phyloP scores from a whole-genome alignment of 2,797 vertebrate genomes.

The Chelon labrosus region DNA sequence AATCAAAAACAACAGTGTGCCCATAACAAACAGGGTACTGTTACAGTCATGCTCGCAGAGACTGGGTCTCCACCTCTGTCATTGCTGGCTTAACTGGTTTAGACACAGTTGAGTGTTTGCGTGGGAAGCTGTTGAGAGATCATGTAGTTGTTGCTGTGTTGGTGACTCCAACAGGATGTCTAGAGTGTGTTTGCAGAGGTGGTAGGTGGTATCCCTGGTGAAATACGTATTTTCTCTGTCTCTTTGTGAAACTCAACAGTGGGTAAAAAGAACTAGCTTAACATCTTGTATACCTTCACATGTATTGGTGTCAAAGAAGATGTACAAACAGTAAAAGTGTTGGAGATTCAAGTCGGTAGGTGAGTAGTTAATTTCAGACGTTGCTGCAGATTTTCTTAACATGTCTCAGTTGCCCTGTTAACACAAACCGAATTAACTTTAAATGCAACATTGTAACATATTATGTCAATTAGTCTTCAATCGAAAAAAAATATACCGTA shows the following conservation, averaged over 20 bases:
- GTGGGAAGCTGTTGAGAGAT: slow-evolving; percentile 20
- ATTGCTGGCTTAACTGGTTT: slow-evolving; percentile 3
- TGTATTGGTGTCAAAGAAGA: not conserved
- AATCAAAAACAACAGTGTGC: not conserved
- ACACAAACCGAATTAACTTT: too few species aligned
- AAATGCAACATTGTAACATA: too few species aligned
- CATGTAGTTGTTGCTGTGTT: slow-evolving; percentile 1
- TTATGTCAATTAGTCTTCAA: too few species aligned
- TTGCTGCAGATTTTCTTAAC: too few species aligned
- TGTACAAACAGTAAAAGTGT: not conserved
- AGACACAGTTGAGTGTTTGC: not conserved
- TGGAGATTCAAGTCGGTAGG: not conserved
- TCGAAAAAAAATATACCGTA: too few species aligned
- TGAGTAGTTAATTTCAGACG: not conserved
- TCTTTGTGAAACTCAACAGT: not conserved
- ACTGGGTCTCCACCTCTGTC: not conserved
- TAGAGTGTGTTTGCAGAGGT: not conserved
- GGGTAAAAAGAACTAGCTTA: not conserved
- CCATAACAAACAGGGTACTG: not conserved
- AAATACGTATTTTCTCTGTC: slow-evolving; percentile 4
- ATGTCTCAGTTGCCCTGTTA: too few species aligned
- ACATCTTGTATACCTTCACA: not conserved
- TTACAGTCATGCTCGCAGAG: not conserved
- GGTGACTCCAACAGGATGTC: slow-evolving; percentile 2
- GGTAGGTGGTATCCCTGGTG: not conserved